Evolutionary conservation across 2,113 vertebrate genomes (phyloP), one percentile per base, ranked within the genome.

Genomic region (Rhodinocichla rosea): DNA sequence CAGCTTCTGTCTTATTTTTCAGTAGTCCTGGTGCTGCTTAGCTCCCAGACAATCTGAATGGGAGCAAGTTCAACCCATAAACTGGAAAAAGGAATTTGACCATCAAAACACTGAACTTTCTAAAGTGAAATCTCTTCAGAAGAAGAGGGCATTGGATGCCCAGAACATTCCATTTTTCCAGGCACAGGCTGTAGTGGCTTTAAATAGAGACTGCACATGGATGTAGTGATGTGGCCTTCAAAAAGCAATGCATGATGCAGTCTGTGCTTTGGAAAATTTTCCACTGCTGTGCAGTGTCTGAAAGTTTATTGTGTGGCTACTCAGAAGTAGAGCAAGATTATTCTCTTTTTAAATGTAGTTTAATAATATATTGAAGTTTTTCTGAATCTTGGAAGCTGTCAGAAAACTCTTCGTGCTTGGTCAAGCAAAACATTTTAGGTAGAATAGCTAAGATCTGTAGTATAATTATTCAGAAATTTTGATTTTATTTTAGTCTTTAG

Each of bases 201-300:
- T 75, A 42, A 16, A 5, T 0, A 28, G 15, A 69, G 23, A 18
- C 32, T 55, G 6, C 18, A 10, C 1, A 2, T 3, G 10, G 37
- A 42, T 0, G 1, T 11, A 40, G 37, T 18, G 45, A 26, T 44
- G 52, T 33, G 76, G 19, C 52, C 7, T 39, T 53, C 33, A 45
- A 49, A 87, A 56, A 15, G 19, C 18, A 67, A n/a, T 6, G 7
- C 3, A 2, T 50, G 67, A 63, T 11, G 14, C 23, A 47, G 7
- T 20, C 42, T 56, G 42, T 57, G 30, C 44, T 53, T 59, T 47
- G 53, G 37, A 87, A 57, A 42, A 44, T 37, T 32, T 57, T 28
- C 24, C 15, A 28, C 22, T 39, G 28, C 3, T 50, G 60, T 42
- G 28, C 40, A 45, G 8, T 42, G 23, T 30, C 59, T 57, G 20